Percentiles rank a stretch among this genome's conserved stretches.
These are phyloP conservation scores for Cecidostiba fungosa DNA, from an alignment of 2,888 invertebrate species.

Conservation along the genomic window DNA sequence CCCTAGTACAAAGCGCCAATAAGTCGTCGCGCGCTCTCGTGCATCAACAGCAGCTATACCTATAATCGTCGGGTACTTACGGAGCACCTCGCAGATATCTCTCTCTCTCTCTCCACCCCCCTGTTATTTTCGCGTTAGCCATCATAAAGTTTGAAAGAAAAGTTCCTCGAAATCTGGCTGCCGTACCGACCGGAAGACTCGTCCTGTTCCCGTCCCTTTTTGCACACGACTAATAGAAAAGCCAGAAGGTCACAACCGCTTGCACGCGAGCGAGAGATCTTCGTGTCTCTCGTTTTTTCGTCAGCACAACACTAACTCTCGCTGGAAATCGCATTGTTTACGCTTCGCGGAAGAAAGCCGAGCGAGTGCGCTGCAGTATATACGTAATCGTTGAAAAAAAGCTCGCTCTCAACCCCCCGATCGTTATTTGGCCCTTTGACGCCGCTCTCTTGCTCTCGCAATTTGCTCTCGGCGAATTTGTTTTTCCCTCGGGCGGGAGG, in stretches of 20 bases:
- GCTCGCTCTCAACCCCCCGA: not conserved
- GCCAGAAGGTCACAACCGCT: constrained; percentile 36
- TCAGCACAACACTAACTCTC: not conserved
- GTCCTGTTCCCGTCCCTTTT: not conserved
- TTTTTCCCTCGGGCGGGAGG: constrained; percentile 43
- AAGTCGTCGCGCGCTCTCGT: not conserved
- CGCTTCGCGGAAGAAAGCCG: constrained; percentile 39
- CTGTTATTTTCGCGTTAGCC: constrained; percentile 57
- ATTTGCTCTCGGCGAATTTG: constrained; percentile 36
- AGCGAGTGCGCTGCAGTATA: not conserved
- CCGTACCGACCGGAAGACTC: constrained; percentile 45
- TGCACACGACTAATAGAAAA: constrained; percentile 7
- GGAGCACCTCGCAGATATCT: not conserved
- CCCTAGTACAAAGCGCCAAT: constrained; percentile 15
- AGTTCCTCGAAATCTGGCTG: constrained; percentile 49
- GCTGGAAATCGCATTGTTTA: constrained; percentile 7
- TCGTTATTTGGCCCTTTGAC: constrained; percentile 23
- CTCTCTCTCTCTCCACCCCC: not conserved
- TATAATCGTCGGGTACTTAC: constrained; percentile 52
- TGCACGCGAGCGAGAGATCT: constrained; percentile 9
- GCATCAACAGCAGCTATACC: constrained; percentile 30
- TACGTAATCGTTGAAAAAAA: constrained; percentile 33
- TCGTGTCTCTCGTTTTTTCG: not conserved
- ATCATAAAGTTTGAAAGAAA: constrained; percentile 27
- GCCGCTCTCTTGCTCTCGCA: constrained; percentile 26